Evolutionary conservation across 1,140 invertebrate genomes (phyloP), one percentile per base, ranked within the genome.

Genomic region (Nixonia krombeini): DNA sequence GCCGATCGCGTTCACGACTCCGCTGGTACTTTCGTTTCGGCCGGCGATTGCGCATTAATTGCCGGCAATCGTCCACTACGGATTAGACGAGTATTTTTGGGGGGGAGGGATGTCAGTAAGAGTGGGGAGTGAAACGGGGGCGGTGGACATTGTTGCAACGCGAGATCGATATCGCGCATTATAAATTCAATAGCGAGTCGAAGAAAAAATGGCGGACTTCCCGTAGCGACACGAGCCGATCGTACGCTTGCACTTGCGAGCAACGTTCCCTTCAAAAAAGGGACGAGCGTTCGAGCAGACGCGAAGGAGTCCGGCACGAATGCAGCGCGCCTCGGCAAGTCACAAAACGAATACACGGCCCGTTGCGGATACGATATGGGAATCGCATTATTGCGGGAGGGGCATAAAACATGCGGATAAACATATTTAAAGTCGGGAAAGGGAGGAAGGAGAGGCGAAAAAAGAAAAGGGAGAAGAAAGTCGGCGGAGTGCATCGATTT

Each of bases 391-490:
- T 68, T 74, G 59, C 62, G 49, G 49, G 63, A 53, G 58, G 25
- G 37, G 47, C 50, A 71, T 75, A 65, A 72, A 76, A 71, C 69
- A 74, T 50, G 65, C 49, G 62, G 71, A 72, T 76, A 76, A 75
- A 76, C 73, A 62, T 67, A 67, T 69, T 72, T 73, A 72, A 74
- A 68, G 67, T 58, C 47, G 41, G 21, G 44, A 26, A 58, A 40
- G 37, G 28, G 40, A 44, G 31, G 17, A 26, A 26, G 4, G 40
- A n/a, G n/a, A 74, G 66, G 67, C 55, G 42, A 38, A 15, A 40
- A 26, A 58, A 40, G 37, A 26, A 35, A 44, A 26, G 17, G 12
- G 15, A 3, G 40, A 44, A 56, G 17, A 21, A 28, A 16, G 6
- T 42, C 33, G 65, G 28, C 23, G 35, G 17, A 41, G 25, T 46